These are phyloP conservation scores for Heterochromis multidens DNA, from an alignment of 2,113 vertebrate genomes.

Conservation along the genomic window DNA sequence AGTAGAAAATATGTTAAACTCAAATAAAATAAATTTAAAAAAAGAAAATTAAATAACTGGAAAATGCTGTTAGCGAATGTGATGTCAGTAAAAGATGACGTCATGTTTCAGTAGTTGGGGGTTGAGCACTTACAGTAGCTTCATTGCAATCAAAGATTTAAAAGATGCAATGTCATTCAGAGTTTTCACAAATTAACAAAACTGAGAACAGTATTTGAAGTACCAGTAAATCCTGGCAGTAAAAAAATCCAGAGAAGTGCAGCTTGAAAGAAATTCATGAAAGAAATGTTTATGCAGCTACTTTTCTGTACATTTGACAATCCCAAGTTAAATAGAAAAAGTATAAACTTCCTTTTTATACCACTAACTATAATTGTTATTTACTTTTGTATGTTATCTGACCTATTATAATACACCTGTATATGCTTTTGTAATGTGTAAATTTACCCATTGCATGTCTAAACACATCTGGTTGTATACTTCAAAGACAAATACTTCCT, in stretches of 20 bases:
- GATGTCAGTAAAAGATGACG: not conserved
- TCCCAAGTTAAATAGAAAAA: not conserved
- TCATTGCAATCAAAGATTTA: not conserved
- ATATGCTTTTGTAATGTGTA: not conserved
- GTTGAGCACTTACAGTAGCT: not conserved
- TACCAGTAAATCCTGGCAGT: not conserved
- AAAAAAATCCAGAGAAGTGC: not conserved
- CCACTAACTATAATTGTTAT: not conserved
- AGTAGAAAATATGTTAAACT: not conserved
- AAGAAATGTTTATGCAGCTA: no score
- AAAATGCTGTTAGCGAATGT: not conserved
- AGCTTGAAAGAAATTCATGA: not conserved
- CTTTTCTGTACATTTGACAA: not conserved
- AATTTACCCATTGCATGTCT: not conserved
- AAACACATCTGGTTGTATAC: not conserved
- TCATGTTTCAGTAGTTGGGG: not conserved
- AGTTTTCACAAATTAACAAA: rapidly evolving
- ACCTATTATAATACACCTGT: not conserved
- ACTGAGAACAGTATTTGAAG: not conserved
- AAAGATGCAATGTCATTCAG: not conserved
- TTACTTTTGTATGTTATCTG: not conserved
- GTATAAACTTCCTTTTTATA: not conserved
- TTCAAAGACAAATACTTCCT: not conserved
- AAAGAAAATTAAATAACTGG: not conserved
- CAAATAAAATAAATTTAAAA: no score